These are phyloP conservation scores for Synergus itoensis DNA, from an alignment of 2,888 invertebrate genomes.

Conservation along the genomic window DNA sequence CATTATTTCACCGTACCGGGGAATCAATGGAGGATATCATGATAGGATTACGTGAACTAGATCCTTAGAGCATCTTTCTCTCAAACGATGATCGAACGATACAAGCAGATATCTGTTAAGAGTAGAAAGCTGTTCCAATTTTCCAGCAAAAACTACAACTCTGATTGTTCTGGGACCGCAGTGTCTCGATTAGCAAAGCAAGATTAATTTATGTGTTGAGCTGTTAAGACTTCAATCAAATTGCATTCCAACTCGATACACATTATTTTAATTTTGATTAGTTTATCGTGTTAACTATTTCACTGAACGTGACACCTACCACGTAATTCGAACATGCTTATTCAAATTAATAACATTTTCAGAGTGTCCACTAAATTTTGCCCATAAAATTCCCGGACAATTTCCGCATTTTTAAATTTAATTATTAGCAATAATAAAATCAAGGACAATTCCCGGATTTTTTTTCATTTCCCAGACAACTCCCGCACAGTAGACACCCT, in stretches of 20 bases:
- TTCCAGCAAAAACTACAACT: not conserved
- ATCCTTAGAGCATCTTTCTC: conserved; percentile 29
- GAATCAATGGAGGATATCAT: conserved; percentile 36
- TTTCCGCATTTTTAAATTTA: too few relatives aligned
- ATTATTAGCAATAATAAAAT: too few relatives aligned
- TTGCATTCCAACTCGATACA: not conserved
- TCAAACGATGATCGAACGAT: conserved; percentile 35
- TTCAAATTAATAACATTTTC: too few relatives aligned
- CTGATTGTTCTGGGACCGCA: conserved; percentile 4
- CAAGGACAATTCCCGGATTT: too few relatives aligned
- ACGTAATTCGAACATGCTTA: too few relatives aligned
- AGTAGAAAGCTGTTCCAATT: conserved; percentile 35
- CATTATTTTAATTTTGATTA: not conserved
- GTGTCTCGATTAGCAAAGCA: not conserved
- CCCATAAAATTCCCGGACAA: too few relatives aligned
- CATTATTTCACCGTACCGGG: conserved; percentile 25
- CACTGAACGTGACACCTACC: too few relatives aligned
- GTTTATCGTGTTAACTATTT: too few relatives aligned
- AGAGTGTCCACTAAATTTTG: too few relatives aligned
- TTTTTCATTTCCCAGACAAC: too few relatives aligned
- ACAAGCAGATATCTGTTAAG: conserved; percentile 23
- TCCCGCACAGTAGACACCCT: too few relatives aligned
- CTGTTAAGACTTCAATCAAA: not conserved
- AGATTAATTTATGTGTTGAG: conserved; percentile 13
- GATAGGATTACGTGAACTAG: conserved; percentile 22